Evolutionary conservation across 2,888 invertebrate genomes (phyloP).

Genomic region (Ditula angustiorana): DNA sequence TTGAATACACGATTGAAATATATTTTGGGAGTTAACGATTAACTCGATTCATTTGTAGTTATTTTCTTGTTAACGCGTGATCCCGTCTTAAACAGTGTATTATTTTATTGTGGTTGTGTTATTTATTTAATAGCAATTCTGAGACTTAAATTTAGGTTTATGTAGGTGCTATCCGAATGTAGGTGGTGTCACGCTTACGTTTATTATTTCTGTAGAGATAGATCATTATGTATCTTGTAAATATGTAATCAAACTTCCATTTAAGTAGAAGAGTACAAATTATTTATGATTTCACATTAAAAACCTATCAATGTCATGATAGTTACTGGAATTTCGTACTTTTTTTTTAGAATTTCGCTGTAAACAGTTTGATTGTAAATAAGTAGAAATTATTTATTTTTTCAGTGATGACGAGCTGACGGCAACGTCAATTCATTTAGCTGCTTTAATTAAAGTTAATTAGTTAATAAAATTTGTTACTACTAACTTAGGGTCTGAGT

Average conservation of each 20-base stretch:
- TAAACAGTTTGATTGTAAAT: slow-evolving; percentile 33
- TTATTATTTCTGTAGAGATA: slow-evolving; percentile 56
- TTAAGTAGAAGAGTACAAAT: slow-evolving; percentile 83
- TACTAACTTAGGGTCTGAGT: slow-evolving; percentile 72
- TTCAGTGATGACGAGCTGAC: slow-evolving; percentile 37
- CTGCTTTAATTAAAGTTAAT: slow-evolving; percentile 43
- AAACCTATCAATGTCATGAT: slow-evolving; percentile 51
- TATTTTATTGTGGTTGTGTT: slow-evolving; percentile 72
- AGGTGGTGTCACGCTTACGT: slow-evolving; percentile 57
- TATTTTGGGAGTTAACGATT: slow-evolving; percentile 28
- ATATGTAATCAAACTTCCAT: slow-evolving; percentile 72
- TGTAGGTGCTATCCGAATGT: slow-evolving; percentile 61
- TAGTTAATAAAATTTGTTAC: slow-evolving; percentile 50
- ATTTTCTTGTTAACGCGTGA: slow-evolving; percentile 44
- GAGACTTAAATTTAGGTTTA: slow-evolving; percentile 70
- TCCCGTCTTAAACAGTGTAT: slow-evolving; percentile 64
- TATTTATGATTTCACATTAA: slow-evolving; percentile 69
- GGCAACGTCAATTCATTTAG: slow-evolving; percentile 40
- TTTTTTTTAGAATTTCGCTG: not conserved
- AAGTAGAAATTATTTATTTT: slow-evolving; percentile 30
- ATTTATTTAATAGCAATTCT: slow-evolving; percentile 66
- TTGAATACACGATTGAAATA: not conserved
- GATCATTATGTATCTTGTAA: slow-evolving; percentile 65
- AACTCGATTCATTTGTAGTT: slow-evolving; percentile 38
- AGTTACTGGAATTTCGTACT: slow-evolving; percentile 17